A percentile compares a stretch with the other conserved stretches of the same genome.
Evolutionary conservation across 2,113 vertebrate species (phyloP).

Genomic region (Chloebia gouldiae): DNA sequence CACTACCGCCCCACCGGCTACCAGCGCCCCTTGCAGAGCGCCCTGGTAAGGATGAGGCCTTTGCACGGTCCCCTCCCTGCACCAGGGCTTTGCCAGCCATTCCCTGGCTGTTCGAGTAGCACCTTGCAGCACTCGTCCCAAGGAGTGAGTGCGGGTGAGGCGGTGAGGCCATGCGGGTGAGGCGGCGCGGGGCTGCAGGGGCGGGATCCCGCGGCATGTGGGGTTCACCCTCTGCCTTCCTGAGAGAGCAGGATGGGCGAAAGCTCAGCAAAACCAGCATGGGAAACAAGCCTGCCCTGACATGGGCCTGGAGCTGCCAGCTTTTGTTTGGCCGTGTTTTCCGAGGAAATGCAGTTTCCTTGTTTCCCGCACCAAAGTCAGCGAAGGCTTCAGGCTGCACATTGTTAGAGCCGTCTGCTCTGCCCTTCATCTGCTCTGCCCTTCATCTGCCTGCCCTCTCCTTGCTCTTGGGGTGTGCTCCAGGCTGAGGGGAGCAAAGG

Average conservation of each 20-base stretch:
- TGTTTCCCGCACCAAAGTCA: not conserved
- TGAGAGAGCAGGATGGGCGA: not conserved
- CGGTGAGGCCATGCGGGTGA: accelerated
- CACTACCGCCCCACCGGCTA: slow-evolving; percentile 86
- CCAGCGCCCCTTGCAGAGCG: slow-evolving; percentile 85
- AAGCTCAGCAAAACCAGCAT: not conserved
- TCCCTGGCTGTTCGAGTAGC: accelerated
- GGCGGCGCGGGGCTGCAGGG: not conserved
- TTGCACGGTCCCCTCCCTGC: accelerated
- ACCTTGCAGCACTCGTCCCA: accelerated
- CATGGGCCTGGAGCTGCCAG: not conserved
- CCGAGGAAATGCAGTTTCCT: not conserved
- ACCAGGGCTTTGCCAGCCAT: accelerated
- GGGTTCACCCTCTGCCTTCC: not conserved
- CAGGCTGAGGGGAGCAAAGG: not conserved
- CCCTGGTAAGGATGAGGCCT: slow-evolving; percentile 76
- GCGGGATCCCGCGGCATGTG: accelerated
- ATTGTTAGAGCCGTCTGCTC: not conserved
- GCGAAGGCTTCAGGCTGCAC: not conserved
- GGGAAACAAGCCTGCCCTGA: not conserved
- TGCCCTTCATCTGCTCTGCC: not conserved
- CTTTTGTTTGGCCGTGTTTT: not conserved
- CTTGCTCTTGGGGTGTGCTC: not conserved
- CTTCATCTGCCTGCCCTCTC: not conserved
- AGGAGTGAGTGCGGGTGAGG: accelerated